Percentiles rank a stretch among this genome's conserved stretches.
These are phyloP conservation scores for Falco punctatus DNA, from an alignment of 2,113 vertebrate genomes.

Conservation along the genomic window DNA sequence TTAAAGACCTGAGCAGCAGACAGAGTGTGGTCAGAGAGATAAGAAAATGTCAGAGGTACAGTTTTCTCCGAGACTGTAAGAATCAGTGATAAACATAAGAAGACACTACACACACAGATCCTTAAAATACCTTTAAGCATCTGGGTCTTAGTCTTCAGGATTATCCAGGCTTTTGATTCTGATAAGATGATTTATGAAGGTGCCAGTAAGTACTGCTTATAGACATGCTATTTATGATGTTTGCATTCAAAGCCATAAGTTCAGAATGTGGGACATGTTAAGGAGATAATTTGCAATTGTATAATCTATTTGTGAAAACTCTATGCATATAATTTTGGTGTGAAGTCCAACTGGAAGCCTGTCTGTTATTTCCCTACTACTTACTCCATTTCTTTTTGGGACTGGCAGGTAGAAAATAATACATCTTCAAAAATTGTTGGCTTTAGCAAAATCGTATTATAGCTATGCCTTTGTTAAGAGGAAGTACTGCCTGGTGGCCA, in stretches of 20 bases:
- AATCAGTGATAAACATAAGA: constrained; percentile 24
- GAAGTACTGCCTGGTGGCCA: neutral
- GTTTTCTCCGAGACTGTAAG: neutral
- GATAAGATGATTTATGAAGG: constrained; percentile 32
- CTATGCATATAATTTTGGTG: neutral
- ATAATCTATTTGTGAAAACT: neutral
- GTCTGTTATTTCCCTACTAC: neutral
- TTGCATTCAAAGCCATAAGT: neutral
- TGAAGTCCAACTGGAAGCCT: neutral
- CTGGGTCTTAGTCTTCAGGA: neutral
- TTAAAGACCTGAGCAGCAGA: neutral
- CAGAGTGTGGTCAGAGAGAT: constrained; percentile 16
- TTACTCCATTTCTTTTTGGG: neutral
- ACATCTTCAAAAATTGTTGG: neutral
- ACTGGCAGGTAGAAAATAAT: neutral
- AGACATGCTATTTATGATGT: neutral
- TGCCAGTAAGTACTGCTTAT: constrained; percentile 14
- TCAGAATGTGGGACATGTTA: neutral
- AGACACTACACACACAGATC: neutral
- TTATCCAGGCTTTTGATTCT: constrained; percentile 48
- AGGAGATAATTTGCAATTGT: neutral
- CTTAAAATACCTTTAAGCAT: constrained; percentile 31
- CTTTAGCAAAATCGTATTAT: neutral
- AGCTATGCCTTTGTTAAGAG: neutral
- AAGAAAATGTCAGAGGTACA: constrained; percentile 33